Evolutionary conservation across 2,888 invertebrate species (phyloP).

Genomic region (Peribatodes rhomboidaria): DNA sequence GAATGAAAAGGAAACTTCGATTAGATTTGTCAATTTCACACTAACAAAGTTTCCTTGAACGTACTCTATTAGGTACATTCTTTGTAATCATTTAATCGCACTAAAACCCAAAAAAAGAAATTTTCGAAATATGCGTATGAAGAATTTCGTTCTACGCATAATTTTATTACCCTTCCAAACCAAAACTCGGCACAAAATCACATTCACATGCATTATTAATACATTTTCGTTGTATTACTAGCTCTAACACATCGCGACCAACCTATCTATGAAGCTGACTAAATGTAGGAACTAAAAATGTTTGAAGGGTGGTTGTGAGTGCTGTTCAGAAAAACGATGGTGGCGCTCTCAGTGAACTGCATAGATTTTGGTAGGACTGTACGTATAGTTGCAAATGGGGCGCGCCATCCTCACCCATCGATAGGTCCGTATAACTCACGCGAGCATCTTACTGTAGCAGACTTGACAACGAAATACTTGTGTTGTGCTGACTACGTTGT

Average conservation of each 20-base stretch:
- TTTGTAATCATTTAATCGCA: no score
- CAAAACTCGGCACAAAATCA: neutral
- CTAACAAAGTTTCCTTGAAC: no score
- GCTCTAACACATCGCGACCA: neutral
- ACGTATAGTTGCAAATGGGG: conserved; percentile 55
- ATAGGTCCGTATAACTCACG: conserved; percentile 68
- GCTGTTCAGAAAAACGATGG: neutral
- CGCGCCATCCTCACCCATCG: conserved; percentile 59
- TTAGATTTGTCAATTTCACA: no score
- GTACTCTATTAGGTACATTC: no score
- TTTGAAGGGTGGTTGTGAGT: no score
- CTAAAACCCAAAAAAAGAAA: neutral
- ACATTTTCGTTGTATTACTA: neutral
- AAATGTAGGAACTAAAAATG: no score
- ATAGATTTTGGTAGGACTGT: neutral
- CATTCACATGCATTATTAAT: conserved; percentile 2
- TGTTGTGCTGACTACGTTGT: conserved; percentile 53
- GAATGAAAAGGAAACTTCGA: no score
- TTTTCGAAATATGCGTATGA: neutral
- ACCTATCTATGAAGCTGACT: no score
- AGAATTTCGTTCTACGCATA: neutral
- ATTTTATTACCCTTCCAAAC: neutral
- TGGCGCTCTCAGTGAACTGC: neutral
- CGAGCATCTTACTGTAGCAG: conserved; percentile 35
- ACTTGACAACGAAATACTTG: conserved; percentile 50